A percentile compares a stretch with the other conserved stretches of the same genome.
These are phyloP conservation scores for Ptilorrhoa leucosticta DNA, from an alignment of 2,113 vertebrate genomes.

Conservation along the genomic window DNA sequence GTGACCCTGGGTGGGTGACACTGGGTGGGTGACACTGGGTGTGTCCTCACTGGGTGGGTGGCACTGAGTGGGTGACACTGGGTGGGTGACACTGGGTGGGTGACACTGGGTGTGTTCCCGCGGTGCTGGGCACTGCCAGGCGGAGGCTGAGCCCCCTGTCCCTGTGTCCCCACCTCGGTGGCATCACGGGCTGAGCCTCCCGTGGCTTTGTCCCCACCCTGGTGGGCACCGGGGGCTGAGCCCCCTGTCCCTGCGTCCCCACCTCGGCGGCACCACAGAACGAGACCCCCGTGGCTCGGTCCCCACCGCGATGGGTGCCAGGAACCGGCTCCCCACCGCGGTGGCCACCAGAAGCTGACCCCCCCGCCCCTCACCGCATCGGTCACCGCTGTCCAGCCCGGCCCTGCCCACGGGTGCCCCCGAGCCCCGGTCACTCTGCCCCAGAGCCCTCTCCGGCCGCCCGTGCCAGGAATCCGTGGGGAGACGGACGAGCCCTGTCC, in stretches of 20 bases:
- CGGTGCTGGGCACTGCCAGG: background rate
- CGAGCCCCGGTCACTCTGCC: background rate
- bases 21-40: too few relatives aligned
- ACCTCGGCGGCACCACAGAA: background rate
- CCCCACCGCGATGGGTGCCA: background rate
- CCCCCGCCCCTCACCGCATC: too few relatives aligned
- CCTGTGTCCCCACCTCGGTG: background rate
- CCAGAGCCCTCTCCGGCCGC: too few relatives aligned
- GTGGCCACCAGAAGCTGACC: background rate
- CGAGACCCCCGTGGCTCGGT: background rate
- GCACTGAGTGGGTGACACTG: too few relatives aligned
- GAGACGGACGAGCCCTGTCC: fast-evolving
- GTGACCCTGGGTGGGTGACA: too few relatives aligned
- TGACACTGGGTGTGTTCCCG: too few relatives aligned
- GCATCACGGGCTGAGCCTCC: background rate
- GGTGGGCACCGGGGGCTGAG: too few relatives aligned
- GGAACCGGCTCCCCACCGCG: background rate
- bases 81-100: too few relatives aligned
- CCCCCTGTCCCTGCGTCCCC: background rate
- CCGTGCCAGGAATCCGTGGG: too few relatives aligned
- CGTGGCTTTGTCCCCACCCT: background rate
- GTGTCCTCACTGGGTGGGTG: too few relatives aligned
- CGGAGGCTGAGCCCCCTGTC: background rate
- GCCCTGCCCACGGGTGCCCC: background rate
- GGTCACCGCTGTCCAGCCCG: too few relatives aligned